Conservation (phyloP, 2,113 vertebrate genomes). For the Probosciger aterrimus region DNA sequence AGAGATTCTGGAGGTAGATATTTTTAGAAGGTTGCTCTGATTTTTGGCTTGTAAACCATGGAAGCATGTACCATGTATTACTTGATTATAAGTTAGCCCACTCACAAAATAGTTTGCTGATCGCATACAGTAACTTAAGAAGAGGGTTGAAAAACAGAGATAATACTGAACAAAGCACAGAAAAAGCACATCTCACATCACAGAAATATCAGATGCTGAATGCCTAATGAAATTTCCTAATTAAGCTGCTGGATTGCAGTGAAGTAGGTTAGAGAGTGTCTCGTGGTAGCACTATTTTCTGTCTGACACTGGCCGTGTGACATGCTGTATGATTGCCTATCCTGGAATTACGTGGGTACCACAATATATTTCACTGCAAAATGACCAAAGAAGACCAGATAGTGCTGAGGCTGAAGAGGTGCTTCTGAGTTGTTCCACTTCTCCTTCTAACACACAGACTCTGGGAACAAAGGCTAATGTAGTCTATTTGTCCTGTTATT, state of each 20-base stretch:
- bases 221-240: neutral
- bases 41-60: slow-evolving; percentile 44
- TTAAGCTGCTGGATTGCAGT: neutral
- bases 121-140: slow-evolving; percentile 28
- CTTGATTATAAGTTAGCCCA: slow-evolving; percentile 52
- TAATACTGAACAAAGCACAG: neutral
- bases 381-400: neutral
- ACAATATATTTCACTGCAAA: neutral
- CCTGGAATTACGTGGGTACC: neutral
- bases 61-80: slow-evolving; percentile 25
- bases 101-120: slow-evolving; percentile 52
- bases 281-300: neutral
- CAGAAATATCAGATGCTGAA: neutral
- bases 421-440: neutral
- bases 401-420: neutral
- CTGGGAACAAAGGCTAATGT: neutral
- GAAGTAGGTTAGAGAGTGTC: neutral
- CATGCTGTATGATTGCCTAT: neutral
- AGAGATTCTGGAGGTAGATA: slow-evolving; percentile 46
- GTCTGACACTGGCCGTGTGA: neutral
- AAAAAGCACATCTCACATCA: neutral
- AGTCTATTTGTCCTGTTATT: neutral
- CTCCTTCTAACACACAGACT: neutral
- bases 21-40: slow-evolving; percentile 30
- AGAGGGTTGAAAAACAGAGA: slow-evolving; percentile 12